phyloP scores from a whole-genome alignment of 2,888 invertebrate genomes.

The Leptopilina drosophilae region DNA sequence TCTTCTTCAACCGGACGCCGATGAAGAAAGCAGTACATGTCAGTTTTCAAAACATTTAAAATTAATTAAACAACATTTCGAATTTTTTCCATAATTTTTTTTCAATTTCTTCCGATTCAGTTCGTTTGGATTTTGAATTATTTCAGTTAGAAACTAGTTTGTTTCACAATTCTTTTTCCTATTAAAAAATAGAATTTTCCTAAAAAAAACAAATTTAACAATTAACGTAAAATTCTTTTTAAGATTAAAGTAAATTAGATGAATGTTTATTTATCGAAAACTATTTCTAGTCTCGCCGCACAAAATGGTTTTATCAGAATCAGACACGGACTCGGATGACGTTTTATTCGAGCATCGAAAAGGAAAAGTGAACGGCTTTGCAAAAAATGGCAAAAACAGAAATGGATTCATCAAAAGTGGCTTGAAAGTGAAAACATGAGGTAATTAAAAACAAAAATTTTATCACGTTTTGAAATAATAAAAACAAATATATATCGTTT shows the following conservation, averaged over 20 bases:
- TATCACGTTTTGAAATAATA: not conserved
- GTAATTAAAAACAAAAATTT: constrained; percentile 29
- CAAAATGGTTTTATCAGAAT: constrained; percentile 84
- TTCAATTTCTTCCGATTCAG: not conserved
- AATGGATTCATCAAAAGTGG: constrained; percentile 79
- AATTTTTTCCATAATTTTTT: constrained; percentile 46
- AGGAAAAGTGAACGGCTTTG: constrained; percentile 80
- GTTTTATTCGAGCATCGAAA: constrained; percentile 88
- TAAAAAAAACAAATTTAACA: too few species aligned
- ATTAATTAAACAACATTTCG: not conserved
- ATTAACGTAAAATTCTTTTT: too few species aligned
- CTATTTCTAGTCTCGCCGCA: constrained; percentile 78
- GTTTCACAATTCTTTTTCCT: too few species aligned
- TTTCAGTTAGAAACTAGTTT: too few species aligned
- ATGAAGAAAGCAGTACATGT: constrained; percentile 83
- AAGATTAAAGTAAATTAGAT: not conserved
- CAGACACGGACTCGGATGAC: constrained; percentile 89
- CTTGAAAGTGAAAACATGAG: constrained; percentile 79
- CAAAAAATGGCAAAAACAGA: constrained; percentile 77
- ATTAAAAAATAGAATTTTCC: too few species aligned
- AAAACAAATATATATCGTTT: not conserved
- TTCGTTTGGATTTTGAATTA: too few species aligned
- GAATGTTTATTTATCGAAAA: constrained; percentile 41
- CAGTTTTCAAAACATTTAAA: constrained; percentile 62
- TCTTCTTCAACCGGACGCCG: constrained; percentile 84